phyloP scores from a whole-genome alignment of 92 coral and sea anemone genomes.

The Scolanthus callimorphus region DNA sequence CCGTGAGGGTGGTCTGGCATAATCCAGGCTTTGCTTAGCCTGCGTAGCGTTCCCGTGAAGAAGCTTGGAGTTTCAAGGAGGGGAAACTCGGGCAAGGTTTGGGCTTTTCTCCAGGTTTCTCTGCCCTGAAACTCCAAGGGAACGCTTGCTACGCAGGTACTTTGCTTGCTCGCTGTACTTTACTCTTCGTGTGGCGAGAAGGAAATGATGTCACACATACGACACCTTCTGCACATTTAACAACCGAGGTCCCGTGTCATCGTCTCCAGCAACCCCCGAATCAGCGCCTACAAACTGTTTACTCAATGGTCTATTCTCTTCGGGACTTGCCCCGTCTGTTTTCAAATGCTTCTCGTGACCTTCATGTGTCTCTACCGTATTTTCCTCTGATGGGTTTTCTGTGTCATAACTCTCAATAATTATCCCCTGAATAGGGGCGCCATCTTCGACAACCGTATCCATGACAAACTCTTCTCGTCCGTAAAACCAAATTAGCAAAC shows the following conservation, averaged over 20 bases:
- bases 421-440: conserved; percentile 61
- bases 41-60: neutral
- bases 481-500: conserved; percentile 81
- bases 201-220: neutral
- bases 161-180: neutral
- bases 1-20: neutral
- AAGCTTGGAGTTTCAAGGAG: too few relatives aligned
- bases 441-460: conserved; percentile 45
- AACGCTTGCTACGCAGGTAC: neutral
- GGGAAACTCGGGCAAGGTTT: too few relatives aligned
- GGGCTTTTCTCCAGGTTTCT: too few relatives aligned
- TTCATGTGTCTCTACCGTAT: neutral
- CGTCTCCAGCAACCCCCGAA: neutral
- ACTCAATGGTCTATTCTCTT: neutral
- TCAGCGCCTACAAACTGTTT: conserved; percentile 1
- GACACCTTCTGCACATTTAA: neutral
- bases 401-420: conserved; percentile 54
- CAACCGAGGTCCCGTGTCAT: neutral
- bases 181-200: neutral
- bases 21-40: neutral
- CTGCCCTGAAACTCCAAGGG: too few relatives aligned
- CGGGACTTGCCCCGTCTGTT: neutral
- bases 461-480: conserved; percentile 85
- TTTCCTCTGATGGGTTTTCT: neutral
- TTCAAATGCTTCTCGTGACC: neutral